A percentile compares a stretch with the other conserved stretches of the same genome.
Evolutionary conservation across 2,888 invertebrate genomes (phyloP).

Genomic region (Neelides folsomi): DNA sequence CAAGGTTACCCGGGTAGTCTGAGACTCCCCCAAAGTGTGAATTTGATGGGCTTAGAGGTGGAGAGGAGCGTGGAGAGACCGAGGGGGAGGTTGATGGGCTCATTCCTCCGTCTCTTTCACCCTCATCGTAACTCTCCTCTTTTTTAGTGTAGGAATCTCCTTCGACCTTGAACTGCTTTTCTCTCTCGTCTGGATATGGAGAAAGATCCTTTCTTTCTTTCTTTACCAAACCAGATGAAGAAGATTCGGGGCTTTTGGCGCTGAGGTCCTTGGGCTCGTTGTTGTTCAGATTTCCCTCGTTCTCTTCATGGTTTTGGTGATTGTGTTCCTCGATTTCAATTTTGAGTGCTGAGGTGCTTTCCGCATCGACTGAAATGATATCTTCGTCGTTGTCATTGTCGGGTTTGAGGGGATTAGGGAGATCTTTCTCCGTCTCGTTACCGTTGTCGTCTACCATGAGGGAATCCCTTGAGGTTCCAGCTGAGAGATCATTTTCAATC

Average conservation of each 20-base stretch:
- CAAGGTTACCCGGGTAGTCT: slow-evolving; percentile 19
- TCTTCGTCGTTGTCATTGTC: slow-evolving; percentile 24
- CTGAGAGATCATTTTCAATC: slow-evolving; percentile 36
- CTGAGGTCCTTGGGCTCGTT: slow-evolving; percentile 30
- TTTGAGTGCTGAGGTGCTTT: slow-evolving; percentile 4
- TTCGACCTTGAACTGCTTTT: too few species aligned
- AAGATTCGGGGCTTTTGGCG: slow-evolving; percentile 25
- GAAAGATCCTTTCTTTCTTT: slow-evolving; percentile 4
- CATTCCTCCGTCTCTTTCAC: background rate
- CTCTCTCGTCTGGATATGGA: slow-evolving; percentile 3
- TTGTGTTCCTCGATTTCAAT: background rate
- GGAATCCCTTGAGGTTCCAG: slow-evolving; percentile 31
- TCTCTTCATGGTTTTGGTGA: background rate
- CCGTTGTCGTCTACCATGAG: slow-evolving; percentile 27
- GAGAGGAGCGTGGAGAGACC: slow-evolving; percentile 29
- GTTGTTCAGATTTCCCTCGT: slow-evolving; percentile 18
- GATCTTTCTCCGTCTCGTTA: slow-evolving; percentile 10
- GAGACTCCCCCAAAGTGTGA: slow-evolving; percentile 22
- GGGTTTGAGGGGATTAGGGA: slow-evolving; percentile 24
- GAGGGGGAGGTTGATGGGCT: slow-evolving; percentile 21
- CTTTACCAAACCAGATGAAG: slow-evolving; percentile 10
- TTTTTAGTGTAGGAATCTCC: slow-evolving; percentile 1
- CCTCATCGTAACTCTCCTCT: background rate
- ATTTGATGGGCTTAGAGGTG: slow-evolving; percentile 20
- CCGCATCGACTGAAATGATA: slow-evolving; percentile 23